These are phyloP conservation scores for Temnothorax rugatulus DNA, from an alignment of 2,888 invertebrate species.

Conservation along the genomic window DNA sequence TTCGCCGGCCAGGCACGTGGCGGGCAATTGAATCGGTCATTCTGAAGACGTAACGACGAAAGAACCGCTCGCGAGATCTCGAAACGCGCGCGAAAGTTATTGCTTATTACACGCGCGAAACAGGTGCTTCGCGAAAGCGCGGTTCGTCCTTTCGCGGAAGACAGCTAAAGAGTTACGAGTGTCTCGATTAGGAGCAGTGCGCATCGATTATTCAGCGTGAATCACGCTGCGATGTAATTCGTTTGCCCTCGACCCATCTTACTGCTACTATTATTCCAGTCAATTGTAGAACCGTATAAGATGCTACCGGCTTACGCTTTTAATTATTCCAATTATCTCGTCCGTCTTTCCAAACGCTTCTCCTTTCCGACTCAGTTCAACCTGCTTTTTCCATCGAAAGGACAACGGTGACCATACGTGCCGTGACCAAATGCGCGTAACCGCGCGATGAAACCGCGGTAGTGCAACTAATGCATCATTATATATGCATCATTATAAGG, in stretches of 20 bases:
- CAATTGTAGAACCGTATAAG: neutral
- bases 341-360: neutral
- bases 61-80: neutral
- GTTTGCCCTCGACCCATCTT: neutral
- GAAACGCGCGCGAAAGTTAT: neutral
- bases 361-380: neutral
- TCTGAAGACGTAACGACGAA: conserved; percentile 4
- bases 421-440: neutral
- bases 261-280: neutral
- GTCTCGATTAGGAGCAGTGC: neutral
- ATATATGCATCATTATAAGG: no score
- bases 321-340: conserved; percentile 26
- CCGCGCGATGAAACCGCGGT: neutral
- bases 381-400: neutral
- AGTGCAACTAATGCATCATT: neutral
- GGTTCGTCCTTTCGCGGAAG: neutral
- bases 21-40: conserved; percentile 41
- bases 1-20: conserved; percentile 20
- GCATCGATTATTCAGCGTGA: neutral
- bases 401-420: neutral
- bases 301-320: conserved; percentile 8
- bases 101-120: neutral
- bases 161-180: neutral
- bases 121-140: neutral
- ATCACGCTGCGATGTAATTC: neutral